A percentile compares a stretch with the other conserved stretches of the same genome.
These are phyloP conservation scores for Agriopis leucophaearia DNA, from an alignment of 2,888 invertebrate genomes.

Conservation along the genomic window DNA sequence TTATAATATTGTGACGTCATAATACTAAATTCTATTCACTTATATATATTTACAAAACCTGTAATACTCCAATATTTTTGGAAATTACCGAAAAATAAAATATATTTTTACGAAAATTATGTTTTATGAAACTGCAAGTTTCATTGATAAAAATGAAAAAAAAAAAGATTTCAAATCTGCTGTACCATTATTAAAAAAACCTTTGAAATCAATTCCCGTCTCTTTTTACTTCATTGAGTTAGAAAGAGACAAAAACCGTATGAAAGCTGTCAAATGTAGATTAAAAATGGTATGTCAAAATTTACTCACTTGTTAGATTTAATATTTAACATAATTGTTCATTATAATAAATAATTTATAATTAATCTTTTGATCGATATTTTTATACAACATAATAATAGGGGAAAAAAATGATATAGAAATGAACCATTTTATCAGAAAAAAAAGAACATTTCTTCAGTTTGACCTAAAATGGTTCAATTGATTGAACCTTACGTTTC, in stretches of 20 bases:
- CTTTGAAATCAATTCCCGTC: neutral
- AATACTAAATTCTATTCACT: conserved; percentile 14
- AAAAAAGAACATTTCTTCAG: too few relatives aligned
- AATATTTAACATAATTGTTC: too few relatives aligned
- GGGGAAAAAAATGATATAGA: too few relatives aligned
- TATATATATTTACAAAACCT: conserved; percentile 38
- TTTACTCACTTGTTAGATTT: too few relatives aligned
- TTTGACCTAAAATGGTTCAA: too few relatives aligned
- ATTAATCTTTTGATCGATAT: too few relatives aligned
- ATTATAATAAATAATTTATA: too few relatives aligned
- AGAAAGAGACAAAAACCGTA: neutral
- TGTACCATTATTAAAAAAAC: neutral
- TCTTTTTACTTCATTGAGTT: neutral
- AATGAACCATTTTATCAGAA: too few relatives aligned
- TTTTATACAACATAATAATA: too few relatives aligned
- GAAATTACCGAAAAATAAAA: conserved; percentile 25
- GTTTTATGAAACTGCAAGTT: neutral
- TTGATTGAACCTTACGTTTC: neutral
- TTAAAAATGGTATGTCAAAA: too few relatives aligned
- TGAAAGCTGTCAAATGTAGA: too few relatives aligned
- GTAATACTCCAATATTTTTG: conserved; percentile 41
- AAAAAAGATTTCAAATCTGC: neutral
- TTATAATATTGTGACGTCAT: conserved; percentile 10
- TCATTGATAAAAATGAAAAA: neutral
- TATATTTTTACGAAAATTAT: neutral